These are phyloP conservation scores for Autographa gamma DNA, from an alignment of 2,888 invertebrate species.

Conservation along the genomic window DNA sequence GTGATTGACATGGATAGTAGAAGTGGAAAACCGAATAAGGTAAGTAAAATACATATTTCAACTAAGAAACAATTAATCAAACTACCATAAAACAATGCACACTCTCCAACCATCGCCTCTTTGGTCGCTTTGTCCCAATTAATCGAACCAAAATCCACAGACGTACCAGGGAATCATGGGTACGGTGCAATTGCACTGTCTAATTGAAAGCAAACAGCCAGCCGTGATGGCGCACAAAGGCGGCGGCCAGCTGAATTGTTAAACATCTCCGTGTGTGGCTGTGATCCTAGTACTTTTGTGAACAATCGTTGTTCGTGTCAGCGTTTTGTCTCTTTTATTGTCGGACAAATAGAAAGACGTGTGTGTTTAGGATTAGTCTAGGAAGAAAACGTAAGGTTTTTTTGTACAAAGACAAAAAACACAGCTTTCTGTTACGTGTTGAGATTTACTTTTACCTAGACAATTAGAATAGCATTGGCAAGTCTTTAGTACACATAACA, in stretches of 20 bases:
- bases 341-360: constrained; percentile 49
- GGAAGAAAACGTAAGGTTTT: constrained; percentile 3
- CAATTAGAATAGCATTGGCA: neutral
- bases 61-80: constrained; percentile 30
- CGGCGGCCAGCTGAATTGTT: constrained; percentile 60
- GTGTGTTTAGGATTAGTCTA: constrained; percentile 49
- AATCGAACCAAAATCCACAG: constrained; percentile 44
- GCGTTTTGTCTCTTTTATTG: constrained; percentile 39
- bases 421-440: neutral
- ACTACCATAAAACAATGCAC: constrained; percentile 23
- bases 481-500: too few relatives aligned
- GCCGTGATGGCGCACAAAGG: constrained; percentile 50
- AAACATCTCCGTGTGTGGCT: constrained; percentile 55
- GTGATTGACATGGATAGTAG: too few relatives aligned
- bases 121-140: constrained; percentile 24
- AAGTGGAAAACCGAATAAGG: too few relatives aligned
- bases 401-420: neutral
- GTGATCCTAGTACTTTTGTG: constrained; percentile 45
- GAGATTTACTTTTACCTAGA: neutral
- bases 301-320: constrained; percentile 24
- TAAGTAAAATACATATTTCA: neutral
- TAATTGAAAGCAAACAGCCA: constrained; percentile 67
- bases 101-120: neutral
- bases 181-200: constrained; percentile 53
- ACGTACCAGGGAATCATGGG: constrained; percentile 46